Conservation (phyloP, 1,140 invertebrate species). For the Whitmania pigra region DNA sequence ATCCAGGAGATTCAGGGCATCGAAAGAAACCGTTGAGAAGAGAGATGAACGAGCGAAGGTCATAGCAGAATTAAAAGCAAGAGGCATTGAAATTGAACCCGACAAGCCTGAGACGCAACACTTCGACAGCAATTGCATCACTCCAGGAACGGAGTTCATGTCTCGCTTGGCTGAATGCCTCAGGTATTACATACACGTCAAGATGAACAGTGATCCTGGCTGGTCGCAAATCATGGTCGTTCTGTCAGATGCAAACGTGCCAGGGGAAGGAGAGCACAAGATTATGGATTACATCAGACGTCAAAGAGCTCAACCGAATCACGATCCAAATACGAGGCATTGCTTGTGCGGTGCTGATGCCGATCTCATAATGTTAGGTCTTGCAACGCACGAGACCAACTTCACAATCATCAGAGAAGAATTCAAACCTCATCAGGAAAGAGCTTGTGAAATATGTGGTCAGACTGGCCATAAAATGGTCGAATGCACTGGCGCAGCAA, state of each 20-base stretch:
- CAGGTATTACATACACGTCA: conserved; percentile 88
- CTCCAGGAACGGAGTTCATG: conserved; percentile 97
- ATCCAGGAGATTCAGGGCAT: conserved; percentile 88
- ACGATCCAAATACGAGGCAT: conserved; percentile 95
- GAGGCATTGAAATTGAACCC: conserved; percentile 69
- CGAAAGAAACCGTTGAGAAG: conserved; percentile 86
- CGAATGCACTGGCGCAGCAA: conserved; percentile 66
- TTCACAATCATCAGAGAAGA: conserved; percentile 86
- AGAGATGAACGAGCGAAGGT: conserved; percentile 64
- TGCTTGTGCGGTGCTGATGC: conserved; percentile 90
- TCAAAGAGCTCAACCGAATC: conserved; percentile 83
- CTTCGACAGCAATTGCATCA: conserved; percentile 98
- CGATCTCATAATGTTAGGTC: conserved; percentile 79
- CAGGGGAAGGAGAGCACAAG: conserved; percentile 97
- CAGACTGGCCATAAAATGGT: conserved; percentile 90
- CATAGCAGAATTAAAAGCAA: conserved; percentile 46
- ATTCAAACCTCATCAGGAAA: conserved; percentile 91
- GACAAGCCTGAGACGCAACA: conserved; percentile 78
- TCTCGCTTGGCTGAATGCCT: conserved; percentile 79
- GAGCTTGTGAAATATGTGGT: conserved; percentile 89
- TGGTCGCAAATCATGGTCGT: conserved; percentile 89
- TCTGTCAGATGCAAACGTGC: conserved; percentile 93
- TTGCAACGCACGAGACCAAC: conserved; percentile 96
- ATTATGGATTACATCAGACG: conserved; percentile 96
- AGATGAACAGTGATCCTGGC: conserved; percentile 83